phyloP scores from a whole-genome alignment of 2,888 invertebrate species.

The Drosophila lacicola region DNA sequence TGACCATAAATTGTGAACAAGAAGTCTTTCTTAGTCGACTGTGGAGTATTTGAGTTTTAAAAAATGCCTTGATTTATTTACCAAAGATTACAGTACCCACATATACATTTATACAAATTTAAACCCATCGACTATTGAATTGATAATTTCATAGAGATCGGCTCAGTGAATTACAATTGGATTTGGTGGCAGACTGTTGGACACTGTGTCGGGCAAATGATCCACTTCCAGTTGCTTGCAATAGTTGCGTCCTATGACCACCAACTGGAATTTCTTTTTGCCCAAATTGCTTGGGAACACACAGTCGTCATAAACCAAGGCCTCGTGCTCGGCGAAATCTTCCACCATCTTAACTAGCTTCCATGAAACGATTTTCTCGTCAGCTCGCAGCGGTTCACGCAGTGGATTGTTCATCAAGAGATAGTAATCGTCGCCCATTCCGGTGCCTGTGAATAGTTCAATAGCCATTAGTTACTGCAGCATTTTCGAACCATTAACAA shows the following conservation, averaged over 20 bases:
- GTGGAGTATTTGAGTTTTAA: no score
- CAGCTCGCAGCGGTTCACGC: slow-evolving; percentile 24
- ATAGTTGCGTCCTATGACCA: slow-evolving; percentile 55
- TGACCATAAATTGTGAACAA: no score
- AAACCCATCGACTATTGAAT: no score
- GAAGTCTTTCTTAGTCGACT: no score
- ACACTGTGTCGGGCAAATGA: slow-evolving; percentile 1
- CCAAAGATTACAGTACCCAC: no score
- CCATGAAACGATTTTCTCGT: slow-evolving; percentile 56
- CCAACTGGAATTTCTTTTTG: slow-evolving; percentile 43
- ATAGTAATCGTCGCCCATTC: slow-evolving; percentile 76
- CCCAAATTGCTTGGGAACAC: slow-evolving; percentile 61
- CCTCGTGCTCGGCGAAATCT: slow-evolving; percentile 50
- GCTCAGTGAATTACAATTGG: not conserved
- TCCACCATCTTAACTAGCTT: slow-evolving; percentile 74
- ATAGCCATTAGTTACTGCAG: not conserved
- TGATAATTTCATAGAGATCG: not conserved
- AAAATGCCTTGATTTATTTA: no score
- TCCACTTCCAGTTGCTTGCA: slow-evolving; percentile 45
- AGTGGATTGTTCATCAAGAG: slow-evolving; percentile 56
- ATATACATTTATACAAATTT: no score
- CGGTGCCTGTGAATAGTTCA: slow-evolving; percentile 61
- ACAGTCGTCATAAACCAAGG: slow-evolving; percentile 60
- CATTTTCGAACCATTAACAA: not conserved
- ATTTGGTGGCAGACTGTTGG: not conserved